These are phyloP conservation scores for Ambastaia sidthimunki DNA, from an alignment of 2,797 vertebrate species.

Conservation along the genomic window DNA sequence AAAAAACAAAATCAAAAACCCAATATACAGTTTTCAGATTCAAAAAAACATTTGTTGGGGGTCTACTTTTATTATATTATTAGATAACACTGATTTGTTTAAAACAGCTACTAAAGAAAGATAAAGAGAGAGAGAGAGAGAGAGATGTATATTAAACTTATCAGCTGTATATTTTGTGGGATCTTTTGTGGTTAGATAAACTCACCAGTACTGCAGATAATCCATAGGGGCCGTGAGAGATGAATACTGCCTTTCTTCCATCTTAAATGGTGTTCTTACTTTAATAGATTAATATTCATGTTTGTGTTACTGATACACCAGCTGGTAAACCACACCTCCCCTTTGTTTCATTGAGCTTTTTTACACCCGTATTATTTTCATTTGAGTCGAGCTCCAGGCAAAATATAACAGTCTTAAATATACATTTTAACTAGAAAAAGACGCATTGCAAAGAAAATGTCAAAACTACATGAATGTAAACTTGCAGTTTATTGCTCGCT, in stretches of 20 bases:
- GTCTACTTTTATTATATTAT: background rate
- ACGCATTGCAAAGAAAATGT: background rate
- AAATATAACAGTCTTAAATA: background rate
- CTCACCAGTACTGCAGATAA: constrained; percentile 83
- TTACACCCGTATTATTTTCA: background rate
- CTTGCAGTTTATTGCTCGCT: constrained; percentile 7
- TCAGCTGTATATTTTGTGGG: background rate
- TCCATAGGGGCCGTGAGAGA: constrained; percentile 77
- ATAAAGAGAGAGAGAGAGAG: background rate
- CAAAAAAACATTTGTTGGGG: background rate
- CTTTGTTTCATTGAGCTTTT: constrained; percentile 33
- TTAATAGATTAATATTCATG: constrained; percentile 69
- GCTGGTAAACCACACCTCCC: constrained; percentile 35
- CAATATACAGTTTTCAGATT: background rate
- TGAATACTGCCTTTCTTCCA: constrained; percentile 80
- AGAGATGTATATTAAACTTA: background rate
- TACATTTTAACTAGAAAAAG: background rate
- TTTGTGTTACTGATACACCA: constrained; percentile 55
- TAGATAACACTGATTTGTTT: background rate
- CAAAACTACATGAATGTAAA: background rate
- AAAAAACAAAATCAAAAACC: background rate
- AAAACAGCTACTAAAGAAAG: background rate
- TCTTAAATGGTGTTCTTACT: constrained; percentile 75
- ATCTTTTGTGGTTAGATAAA: constrained; percentile 49
- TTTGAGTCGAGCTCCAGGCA: background rate